Conservation (phyloP, 1,140 invertebrate genomes). For the Asbolus verrucosus region DNA sequence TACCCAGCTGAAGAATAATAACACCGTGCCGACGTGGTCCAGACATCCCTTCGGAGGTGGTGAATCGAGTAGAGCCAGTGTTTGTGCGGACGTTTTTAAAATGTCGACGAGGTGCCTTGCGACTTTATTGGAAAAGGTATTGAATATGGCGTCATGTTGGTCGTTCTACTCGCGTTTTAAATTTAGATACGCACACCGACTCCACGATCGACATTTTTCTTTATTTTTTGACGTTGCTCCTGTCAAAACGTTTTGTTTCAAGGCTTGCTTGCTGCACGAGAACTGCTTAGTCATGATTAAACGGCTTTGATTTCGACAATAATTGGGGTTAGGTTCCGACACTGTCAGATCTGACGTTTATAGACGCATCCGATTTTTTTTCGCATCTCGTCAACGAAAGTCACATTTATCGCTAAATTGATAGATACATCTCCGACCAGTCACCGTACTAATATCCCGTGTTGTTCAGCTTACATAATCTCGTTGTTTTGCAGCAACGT, state of each 20-base stretch:
- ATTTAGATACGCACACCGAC: conserved; percentile 62
- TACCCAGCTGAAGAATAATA: conserved; percentile 76
- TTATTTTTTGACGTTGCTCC: conserved; percentile 1
- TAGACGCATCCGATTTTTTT: conserved; percentile 13
- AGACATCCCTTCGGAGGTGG: conserved; percentile 62
- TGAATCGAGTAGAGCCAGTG: conserved; percentile 53
- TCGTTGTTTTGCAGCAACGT: conserved; percentile 3
- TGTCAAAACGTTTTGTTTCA: conserved; percentile 24
- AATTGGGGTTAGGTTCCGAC: conserved; percentile 22
- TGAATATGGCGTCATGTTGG: conserved; percentile 72
- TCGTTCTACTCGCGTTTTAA: conserved; percentile 62
- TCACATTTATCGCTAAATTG: background rate
- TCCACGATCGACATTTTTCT: conserved; percentile 9
- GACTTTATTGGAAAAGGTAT: conserved; percentile 63
- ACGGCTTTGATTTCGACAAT: conserved; percentile 1
- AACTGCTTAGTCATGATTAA: conserved; percentile 27
- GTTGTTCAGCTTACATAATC: conserved; percentile 19
- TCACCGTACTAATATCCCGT: background rate
- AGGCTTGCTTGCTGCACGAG: conserved; percentile 20
- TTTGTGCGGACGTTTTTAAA: conserved; percentile 54
- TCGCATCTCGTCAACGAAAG: no score
- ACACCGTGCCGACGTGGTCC: conserved; percentile 74
- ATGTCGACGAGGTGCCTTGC: conserved; percentile 61
- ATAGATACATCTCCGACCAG: background rate
- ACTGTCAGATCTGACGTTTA: conserved; percentile 21